Evolutionary conservation across 2,113 vertebrate species (phyloP), one percentile per base, ranked within the genome.

Genomic region (Python bivittatus): DNA sequence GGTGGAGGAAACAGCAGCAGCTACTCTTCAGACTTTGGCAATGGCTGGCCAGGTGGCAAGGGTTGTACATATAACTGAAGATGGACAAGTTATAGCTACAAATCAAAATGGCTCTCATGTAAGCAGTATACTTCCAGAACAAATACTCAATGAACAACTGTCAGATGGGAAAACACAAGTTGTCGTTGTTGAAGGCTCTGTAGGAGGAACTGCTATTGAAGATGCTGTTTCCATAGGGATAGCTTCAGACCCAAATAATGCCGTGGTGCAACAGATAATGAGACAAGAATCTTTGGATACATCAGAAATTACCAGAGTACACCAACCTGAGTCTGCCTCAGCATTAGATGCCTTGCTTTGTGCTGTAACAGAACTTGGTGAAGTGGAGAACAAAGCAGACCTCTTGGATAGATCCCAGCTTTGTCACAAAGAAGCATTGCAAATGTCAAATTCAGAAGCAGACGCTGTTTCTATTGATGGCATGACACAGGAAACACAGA

Each of bases 21-120:
- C 99, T 92, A 99, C 99, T 0, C 97, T 99, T 96, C 99, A 99
- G 97, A 99, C 99, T 0, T 97, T 99, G 93, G 99, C 99, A 0
- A 99, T 99, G 98, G 98, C 99, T 0, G 98, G 99, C 17, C 98
- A 99, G 96, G 97, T 99, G 96, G 98, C 98, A 7, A 98, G 99
- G 89, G 98, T 99, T 91, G 98, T 99, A 6, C 99, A 99, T 96
- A 99, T 99, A 94, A 99, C 99, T 0, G 99, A 99, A 92, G 99
- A 99, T 0, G 99, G 99, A 7, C 99, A 99, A 93, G 97, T 99
- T 87, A 98, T 99, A 72, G 94, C 99, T 58, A 97, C 98, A 0
- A 97, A 98, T 58, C 97, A 97, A n/a, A 97, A 97, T 0, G 85
- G 98, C 0, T 95, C 97, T 0, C 98, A 95, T 2, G 25, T 96